Base-by-base conservation (phyloP, 2,113 vertebrate genomes). In the Colaptes auratus region DNA sequence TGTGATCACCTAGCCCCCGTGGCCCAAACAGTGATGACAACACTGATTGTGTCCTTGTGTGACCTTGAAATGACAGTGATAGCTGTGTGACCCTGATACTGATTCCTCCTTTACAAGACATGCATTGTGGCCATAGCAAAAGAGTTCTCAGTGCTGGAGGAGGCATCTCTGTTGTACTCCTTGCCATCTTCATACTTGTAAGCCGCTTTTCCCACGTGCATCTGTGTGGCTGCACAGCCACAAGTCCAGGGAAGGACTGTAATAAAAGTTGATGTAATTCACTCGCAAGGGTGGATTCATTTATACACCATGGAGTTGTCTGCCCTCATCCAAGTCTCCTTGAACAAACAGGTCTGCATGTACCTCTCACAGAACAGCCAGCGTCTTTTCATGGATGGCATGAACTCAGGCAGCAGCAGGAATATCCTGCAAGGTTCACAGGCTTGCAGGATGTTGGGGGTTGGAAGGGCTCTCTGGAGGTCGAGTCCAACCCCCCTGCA, bases 181-280 rank as follows among this genome's bases (percentile, higher is more conserved):
- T 39, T 71, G 30, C 10, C 28, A 15, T 60, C 48, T 91, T 86
- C 1, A 0, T 39, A 10, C 83, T 81, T 75, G 24, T 53, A 69
- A 91, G 35, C 39, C 75, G 69, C 0, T 94, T 65, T 83, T 92
- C 94, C 44, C 48, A 65, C 65, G 59, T 1, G 1, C 20, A 5
- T 59, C 59, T 93, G 1, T 23, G 36, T 80, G 60, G 13, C 91
- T 80, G 50, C 44, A 23, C 50, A 72, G n/a, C 46, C 58, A n/a
- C 35, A 80, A 66, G 58, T 71, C 30, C 42, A 72, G 25, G 60
- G 71, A 65, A 88, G 44, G 58, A 44, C 33, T 72, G 58, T 83
- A 61, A 91, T 95, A 94, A 89, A 83, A 86, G 24, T 44, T 64
- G 14, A 61, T 86, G 28, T 60, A 67, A 69, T 95, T 91, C 79